Base-by-base conservation (phyloP, 2,113 vertebrate genomes). In the Chrysochloris asiatica region DNA sequence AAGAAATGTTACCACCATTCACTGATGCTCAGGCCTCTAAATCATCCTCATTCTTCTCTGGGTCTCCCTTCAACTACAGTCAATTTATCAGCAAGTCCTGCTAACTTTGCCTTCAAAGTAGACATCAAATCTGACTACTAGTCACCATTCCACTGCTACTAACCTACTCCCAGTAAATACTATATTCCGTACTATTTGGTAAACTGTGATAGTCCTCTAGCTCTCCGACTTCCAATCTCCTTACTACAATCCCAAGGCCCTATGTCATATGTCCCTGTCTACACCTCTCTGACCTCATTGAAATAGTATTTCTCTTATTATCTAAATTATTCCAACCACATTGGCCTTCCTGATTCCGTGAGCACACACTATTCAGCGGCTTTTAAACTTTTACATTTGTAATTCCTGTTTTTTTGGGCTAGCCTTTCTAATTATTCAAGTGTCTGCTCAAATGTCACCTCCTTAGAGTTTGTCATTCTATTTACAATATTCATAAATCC, bases 1-100 rank as follows among this genome's bases (percentile, higher is more conserved):
- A 36, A n/a, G n/a, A 92, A 94, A 90, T 69, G n/a, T n/a, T 72
- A 33, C 45, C 88, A 88, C 88, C 48, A 77, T 89, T 81, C 3
- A 76, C n/a, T 50, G 7, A 22, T 61, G 59, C 28, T 77, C 19
- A 82, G 17, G 30, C 17, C 41, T 78, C 41, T 9, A 14, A 88
- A 11, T 90, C 78, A 75, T 59, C 67, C 41, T 75, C 83, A 50
- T 72, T 79, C 28, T 80, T 71, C 43, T 65, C 43, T 69, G 36
- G 54, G 10, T n/a, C 10, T 16, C 86, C 5, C n/a, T 22, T 22
- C 54, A 88, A 79, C 22, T 69, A n/a, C 24, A n/a, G n/a, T n/a
- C n/a, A 86, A 30, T 63, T 72, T 56, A n/a, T 47, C 38, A 83
- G 7, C 71, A 95, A 88, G 16, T 82, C 63, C 43, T 76, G 13